Evolutionary conservation across 2,888 invertebrate species (phyloP).

Genomic region (Cheilosia urbana): DNA sequence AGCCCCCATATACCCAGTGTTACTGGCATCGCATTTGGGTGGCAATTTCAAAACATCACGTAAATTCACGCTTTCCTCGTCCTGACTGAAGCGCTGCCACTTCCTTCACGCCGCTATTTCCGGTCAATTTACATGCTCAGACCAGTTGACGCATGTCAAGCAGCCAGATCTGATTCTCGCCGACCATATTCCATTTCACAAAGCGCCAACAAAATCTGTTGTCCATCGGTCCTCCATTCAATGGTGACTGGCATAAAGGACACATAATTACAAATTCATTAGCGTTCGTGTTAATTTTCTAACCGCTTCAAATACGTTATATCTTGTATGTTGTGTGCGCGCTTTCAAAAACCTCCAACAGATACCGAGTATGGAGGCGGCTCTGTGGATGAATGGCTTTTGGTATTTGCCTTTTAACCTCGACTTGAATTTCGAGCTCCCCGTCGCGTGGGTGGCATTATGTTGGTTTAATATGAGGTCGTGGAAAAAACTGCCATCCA

Average conservation of each 20-base stretch:
- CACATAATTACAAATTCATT: conserved; percentile 67
- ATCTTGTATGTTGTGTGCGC: conserved; percentile 12
- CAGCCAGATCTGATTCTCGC: background rate
- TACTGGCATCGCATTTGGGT: too few relatives aligned
- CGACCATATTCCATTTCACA: conserved; percentile 1
- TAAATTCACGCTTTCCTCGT: too few relatives aligned
- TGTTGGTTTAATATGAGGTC: background rate
- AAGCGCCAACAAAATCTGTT: background rate
- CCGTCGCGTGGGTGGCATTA: background rate
- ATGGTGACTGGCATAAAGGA: background rate
- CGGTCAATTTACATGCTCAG: background rate
- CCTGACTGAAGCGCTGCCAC: too few relatives aligned
- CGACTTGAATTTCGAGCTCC: background rate
- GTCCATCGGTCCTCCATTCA: background rate
- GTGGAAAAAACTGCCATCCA: background rate
- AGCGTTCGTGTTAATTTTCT: conserved; percentile 56
- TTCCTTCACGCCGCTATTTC: background rate
- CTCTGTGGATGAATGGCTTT: conserved; percentile 33
- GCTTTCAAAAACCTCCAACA: background rate
- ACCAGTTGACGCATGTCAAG: background rate
- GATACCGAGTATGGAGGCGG: conserved; percentile 3
- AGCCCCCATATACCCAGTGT: too few relatives aligned
- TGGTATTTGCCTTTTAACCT: conserved; percentile 31
- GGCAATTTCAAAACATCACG: too few relatives aligned
- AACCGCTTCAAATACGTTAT: conserved; percentile 44